Percentiles rank a stretch among this genome's conserved stretches.
Evolutionary conservation across 2,797 vertebrate species (phyloP).

Genomic region (Ispidina lecontei): DNA sequence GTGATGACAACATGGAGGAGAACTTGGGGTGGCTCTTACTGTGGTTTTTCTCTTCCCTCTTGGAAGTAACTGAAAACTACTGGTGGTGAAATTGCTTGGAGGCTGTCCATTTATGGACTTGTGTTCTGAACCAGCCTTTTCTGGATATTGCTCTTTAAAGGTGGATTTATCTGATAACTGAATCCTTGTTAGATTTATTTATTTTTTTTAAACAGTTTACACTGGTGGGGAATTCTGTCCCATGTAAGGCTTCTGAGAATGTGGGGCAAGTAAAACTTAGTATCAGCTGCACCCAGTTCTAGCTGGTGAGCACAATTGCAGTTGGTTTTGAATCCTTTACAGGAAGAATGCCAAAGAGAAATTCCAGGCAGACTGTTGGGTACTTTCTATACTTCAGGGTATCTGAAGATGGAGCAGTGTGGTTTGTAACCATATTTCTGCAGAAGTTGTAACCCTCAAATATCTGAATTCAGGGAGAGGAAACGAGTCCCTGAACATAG

Average conservation of each 20-base stretch:
- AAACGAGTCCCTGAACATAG: neutral
- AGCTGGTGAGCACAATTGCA: neutral
- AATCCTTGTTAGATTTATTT: neutral
- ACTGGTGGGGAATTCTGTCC: neutral
- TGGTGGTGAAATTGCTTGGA: neutral
- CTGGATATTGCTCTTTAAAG: slow-evolving; percentile 5
- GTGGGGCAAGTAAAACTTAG: neutral
- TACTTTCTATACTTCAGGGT: neutral
- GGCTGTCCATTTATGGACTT: slow-evolving; percentile 40
- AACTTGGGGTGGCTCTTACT: neutral
- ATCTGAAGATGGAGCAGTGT: neutral
- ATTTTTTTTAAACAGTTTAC: neutral
- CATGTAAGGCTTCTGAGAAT: neutral
- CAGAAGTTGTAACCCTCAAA: neutral
- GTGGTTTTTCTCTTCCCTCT: neutral
- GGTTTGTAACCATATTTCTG: neutral
- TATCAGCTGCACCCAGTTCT: neutral
- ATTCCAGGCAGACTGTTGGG: neutral
- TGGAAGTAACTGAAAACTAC: neutral
- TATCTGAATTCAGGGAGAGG: neutral
- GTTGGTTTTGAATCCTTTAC: neutral
- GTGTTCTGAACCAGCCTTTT: slow-evolving; percentile 8
- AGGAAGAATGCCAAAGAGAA: neutral
- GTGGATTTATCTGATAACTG: neutral
- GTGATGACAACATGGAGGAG: neutral